Evolutionary conservation across 2,113 vertebrate species (phyloP).

Genomic region (Callipepla squamata): DNA sequence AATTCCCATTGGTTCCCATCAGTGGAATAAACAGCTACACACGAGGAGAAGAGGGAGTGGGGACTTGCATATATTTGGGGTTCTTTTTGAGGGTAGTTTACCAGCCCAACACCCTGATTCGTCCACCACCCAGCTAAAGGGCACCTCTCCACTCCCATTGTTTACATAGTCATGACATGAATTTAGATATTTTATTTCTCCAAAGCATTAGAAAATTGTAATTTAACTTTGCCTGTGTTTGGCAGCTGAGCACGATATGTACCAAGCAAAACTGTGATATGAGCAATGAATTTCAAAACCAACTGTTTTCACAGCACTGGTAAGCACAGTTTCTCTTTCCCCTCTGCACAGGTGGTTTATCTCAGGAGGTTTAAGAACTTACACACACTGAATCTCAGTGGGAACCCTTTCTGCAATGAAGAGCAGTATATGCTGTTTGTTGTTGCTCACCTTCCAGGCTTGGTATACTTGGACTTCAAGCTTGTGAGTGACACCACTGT

Average conservation of each 20-base stretch:
- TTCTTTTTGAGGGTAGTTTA: neutral
- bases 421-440: slow-evolving; percentile 81
- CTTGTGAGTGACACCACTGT: slow-evolving; percentile 79
- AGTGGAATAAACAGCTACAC: neutral
- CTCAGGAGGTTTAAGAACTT: slow-evolving; percentile 85
- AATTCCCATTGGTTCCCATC: neutral
- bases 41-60: neutral
- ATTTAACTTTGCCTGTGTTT: neutral
- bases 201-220: neutral
- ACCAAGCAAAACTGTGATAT: neutral
- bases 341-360: slow-evolving; percentile 81
- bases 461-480: slow-evolving; percentile 87
- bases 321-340: neutral
- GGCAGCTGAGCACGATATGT: neutral
- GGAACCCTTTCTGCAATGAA: slow-evolving; percentile 82
- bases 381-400: slow-evolving; percentile 79
- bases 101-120: neutral
- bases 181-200: slow-evolving; percentile 7
- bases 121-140: neutral
- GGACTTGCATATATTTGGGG: neutral
- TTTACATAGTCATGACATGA: neutral
- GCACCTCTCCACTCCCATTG: neutral
- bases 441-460: slow-evolving; percentile 82
- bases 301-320: neutral
- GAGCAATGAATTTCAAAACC: neutral